Percentiles rank a stretch among this genome's conserved stretches.
Evolutionary conservation across 1,140 invertebrate species (phyloP).

Genomic region (Aradophagus sp.): DNA sequence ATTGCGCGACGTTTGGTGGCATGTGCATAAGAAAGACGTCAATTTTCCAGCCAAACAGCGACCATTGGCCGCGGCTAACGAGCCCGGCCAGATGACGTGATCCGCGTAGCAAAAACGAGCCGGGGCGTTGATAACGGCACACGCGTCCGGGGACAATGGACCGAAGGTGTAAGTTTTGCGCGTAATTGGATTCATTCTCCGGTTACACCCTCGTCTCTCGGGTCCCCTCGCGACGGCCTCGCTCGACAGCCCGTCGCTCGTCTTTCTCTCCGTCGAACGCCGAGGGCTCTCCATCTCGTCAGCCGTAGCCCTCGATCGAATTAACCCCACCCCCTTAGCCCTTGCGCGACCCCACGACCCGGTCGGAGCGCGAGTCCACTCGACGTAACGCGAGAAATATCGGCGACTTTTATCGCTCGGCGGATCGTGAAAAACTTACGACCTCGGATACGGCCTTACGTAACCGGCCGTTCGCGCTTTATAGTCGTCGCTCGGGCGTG

Average conservation of each 20-base stretch:
- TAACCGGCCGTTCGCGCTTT: conserved; percentile 36
- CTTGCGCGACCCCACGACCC: too few species aligned
- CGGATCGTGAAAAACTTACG: conserved; percentile 67
- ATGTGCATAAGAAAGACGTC: too few species aligned
- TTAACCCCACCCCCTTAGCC: conserved; percentile 38
- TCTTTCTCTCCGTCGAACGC: conserved; percentile 17
- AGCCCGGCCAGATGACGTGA: conserved; percentile 22
- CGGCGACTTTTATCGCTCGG: conserved; percentile 60
- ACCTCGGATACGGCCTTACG: conserved; percentile 43
- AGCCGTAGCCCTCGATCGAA: conserved; percentile 55
- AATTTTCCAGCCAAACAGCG: too few species aligned
- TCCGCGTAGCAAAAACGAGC: conserved; percentile 5
- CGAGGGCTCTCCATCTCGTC: conserved; percentile 25
- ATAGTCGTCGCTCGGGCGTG: conserved; percentile 21
- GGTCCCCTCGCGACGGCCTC: background rate
- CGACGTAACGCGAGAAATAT: conserved; percentile 64
- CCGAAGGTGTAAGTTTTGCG: conserved; percentile 67
- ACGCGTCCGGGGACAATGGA: conserved; percentile 64
- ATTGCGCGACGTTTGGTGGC: too few species aligned
- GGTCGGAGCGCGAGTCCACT: too few species aligned
- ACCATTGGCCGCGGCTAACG: too few species aligned
- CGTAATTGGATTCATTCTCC: conserved; percentile 71
- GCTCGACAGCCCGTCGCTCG: conserved; percentile 10
- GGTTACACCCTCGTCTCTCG: conserved; percentile 45
- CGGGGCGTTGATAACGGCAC: conserved; percentile 35